These are phyloP conservation scores for Rhinopomastus cyanomelas DNA, from an alignment of 2,113 vertebrate species.

Conservation along the genomic window DNA sequence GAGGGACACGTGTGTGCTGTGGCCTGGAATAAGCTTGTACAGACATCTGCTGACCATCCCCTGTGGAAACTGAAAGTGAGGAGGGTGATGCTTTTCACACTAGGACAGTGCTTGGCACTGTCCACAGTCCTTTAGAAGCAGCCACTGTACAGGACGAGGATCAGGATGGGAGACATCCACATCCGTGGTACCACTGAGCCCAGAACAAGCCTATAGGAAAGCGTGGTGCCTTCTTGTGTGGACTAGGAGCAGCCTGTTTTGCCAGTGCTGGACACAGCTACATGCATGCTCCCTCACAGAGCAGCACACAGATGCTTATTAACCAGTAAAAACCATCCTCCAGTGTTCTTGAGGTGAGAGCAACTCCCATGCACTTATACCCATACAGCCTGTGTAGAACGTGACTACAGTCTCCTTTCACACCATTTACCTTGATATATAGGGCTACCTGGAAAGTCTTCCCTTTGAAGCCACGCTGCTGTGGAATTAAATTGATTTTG, in stretches of 20 bases:
- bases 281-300: not conserved
- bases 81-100: not conserved
- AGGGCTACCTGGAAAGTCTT: not conserved
- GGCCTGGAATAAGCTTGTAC: not conserved
- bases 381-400: not conserved
- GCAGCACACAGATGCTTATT: accelerated
- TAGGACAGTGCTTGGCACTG: not conserved
- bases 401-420: not conserved
- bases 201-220: not conserved
- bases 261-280: not conserved
- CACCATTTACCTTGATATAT: not conserved
- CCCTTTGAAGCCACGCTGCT: not conserved
- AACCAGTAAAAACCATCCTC: not conserved
- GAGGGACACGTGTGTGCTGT: not conserved
- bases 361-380: not conserved
- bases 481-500: not conserved
- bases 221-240: accelerated
- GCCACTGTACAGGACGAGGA: not conserved
- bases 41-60: not conserved
- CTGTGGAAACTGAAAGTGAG: not conserved
- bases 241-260: not conserved
- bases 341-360: not conserved
- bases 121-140: not conserved
- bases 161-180: not conserved
- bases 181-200: not conserved